These are phyloP conservation scores for Amaurobius ferox DNA, from an alignment of 2,888 invertebrate species.

Conservation along the genomic window DNA sequence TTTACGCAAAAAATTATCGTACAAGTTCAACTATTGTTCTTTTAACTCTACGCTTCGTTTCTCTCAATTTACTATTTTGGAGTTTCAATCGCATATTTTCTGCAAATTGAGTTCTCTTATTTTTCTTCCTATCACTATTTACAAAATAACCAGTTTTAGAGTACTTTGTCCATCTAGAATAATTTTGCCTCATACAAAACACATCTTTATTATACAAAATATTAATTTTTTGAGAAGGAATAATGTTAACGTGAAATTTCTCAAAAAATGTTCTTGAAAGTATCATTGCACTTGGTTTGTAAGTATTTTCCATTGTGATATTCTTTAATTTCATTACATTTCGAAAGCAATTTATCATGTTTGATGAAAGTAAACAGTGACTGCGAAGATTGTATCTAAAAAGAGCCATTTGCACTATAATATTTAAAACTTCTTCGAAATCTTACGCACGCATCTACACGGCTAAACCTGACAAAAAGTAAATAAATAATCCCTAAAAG, in stretches of 20 bases:
- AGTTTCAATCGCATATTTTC: slow-evolving; percentile 32
- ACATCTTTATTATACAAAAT: neutral
- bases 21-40: slow-evolving; percentile 58
- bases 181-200: neutral
- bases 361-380: neutral
- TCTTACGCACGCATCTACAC: no score
- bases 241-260: neutral
- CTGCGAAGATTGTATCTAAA: neutral
- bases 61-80: slow-evolving; percentile 23
- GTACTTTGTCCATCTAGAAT: slow-evolving; percentile 43
- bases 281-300: neutral
- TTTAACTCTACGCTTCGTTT: slow-evolving; percentile 36
- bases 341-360: slow-evolving; percentile 8
- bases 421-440: no score
- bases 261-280: neutral
- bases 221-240: neutral
- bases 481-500: no score
- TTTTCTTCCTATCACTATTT: slow-evolving; percentile 25
- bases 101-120: slow-evolving; percentile 12
- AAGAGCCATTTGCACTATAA: slow-evolving; percentile 5
- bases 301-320: neutral
- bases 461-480: no score
- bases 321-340: slow-evolving; percentile 29
- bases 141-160: slow-evolving; percentile 15
- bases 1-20: no score